These are phyloP conservation scores for Siphonodentalium dalli DNA, from an alignment of 2,888 invertebrate genomes.

Conservation along the genomic window DNA sequence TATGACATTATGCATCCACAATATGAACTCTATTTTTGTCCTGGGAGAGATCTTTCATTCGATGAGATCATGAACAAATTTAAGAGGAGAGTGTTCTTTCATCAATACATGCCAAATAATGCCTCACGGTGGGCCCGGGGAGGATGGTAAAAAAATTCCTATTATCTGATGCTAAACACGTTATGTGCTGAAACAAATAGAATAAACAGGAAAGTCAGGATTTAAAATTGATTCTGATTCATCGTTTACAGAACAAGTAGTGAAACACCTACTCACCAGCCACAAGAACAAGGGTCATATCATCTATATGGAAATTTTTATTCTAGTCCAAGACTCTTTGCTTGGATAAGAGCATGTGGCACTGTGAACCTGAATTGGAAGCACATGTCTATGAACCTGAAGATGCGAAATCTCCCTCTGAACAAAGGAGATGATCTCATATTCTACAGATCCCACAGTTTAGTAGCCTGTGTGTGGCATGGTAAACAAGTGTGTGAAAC, in stretches of 20 bases:
- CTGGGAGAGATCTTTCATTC: too few relatives aligned
- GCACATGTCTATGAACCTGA: constrained; percentile 5
- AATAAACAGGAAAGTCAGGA: constrained; percentile 7
- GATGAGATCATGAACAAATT: too few relatives aligned
- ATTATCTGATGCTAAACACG: constrained; percentile 11
- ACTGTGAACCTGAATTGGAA: constrained; percentile 14
- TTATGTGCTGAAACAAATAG: constrained; percentile 6
- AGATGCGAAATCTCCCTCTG: constrained; percentile 5
- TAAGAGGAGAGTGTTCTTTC: too few relatives aligned
- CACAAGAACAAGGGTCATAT: constrained; percentile 2
- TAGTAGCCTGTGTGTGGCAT: constrained; percentile 30
- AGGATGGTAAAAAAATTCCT: constrained; percentile 14
- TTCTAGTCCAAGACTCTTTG: constrained; percentile 10
- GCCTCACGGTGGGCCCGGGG: constrained; percentile 14
- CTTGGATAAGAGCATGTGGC: constrained; percentile 17
- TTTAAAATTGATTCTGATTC: background rate
- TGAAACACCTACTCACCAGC: background rate
- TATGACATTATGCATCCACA: too few relatives aligned
- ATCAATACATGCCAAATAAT: too few relatives aligned
- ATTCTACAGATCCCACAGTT: constrained; percentile 19
- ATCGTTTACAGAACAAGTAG: constrained; percentile 11
- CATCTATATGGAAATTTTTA: constrained; percentile 14
- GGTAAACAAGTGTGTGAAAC: constrained; percentile 27
- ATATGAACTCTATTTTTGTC: too few relatives aligned
- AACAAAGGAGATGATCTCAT: constrained; percentile 30